phyloP scores from a whole-genome alignment of 1,140 invertebrate genomes.

The Proctacanthus coquilletti region DNA sequence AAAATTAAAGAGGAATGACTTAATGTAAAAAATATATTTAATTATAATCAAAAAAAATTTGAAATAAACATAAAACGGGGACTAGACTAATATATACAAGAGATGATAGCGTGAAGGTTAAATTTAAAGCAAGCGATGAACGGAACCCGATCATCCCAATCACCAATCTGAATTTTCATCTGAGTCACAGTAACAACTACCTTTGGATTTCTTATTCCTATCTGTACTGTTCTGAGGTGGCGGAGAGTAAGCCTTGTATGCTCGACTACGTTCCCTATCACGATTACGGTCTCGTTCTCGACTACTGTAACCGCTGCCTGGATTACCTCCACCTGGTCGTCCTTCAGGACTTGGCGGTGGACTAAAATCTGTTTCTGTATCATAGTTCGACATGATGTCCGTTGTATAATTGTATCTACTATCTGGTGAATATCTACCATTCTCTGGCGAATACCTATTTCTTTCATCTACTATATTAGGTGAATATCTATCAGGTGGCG shows the following conservation, averaged over 20 bases:
- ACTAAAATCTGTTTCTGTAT: slow-evolving; percentile 29
- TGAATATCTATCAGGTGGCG: slow-evolving; percentile 11
- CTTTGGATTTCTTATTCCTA: neutral
- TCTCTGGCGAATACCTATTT: slow-evolving; percentile 2
- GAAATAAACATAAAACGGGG: too few species aligned
- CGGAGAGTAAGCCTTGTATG: neutral
- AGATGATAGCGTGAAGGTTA: too few species aligned
- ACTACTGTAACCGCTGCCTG: neutral
- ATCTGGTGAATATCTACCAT: slow-evolving; percentile 26
- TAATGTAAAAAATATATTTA: too few species aligned
- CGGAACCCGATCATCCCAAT: too few species aligned
- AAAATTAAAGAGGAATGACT: too few species aligned
- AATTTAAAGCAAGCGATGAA: too few species aligned
- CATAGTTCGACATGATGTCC: slow-evolving; percentile 14
- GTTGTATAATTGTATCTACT: slow-evolving; percentile 23
- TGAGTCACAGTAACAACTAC: neutral
- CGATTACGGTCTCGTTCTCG: neutral
- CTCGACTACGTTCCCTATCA: neutral
- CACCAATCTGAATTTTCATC: neutral
- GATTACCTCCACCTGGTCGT: too few species aligned
- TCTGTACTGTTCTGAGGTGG: neutral
- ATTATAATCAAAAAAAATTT: too few species aligned
- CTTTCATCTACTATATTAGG: slow-evolving; percentile 7
- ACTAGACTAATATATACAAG: too few species aligned
- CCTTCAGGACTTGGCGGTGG: slow-evolving; percentile 18